Conservation (phyloP, 2,797 vertebrate species). For the Lutjanus argentimaculatus region DNA sequence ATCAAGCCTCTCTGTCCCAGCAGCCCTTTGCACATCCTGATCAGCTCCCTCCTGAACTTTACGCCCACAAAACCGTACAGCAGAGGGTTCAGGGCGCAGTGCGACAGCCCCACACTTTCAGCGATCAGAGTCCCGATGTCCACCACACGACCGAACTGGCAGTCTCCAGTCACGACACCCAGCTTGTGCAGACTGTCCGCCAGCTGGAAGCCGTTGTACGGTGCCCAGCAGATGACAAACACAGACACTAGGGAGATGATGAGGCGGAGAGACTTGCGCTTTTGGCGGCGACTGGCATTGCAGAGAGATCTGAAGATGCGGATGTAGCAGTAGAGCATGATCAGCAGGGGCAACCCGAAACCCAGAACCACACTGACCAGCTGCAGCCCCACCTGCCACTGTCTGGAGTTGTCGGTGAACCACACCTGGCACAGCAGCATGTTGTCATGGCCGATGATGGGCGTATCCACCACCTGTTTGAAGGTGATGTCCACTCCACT, state of each 20-base stretch:
- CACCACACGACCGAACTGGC: conserved; percentile 72
- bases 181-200: conserved; percentile 80
- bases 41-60: conserved; percentile 88
- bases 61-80: conserved; percentile 89
- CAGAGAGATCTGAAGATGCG: conserved; percentile 86
- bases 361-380: conserved; percentile 82
- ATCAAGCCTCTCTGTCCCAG: conserved; percentile 68
- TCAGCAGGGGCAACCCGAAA: conserved; percentile 85
- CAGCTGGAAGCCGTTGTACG: conserved; percentile 86
- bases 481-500: conserved; percentile 83
- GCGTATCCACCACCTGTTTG: conserved; percentile 61
- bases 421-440: conserved; percentile 69
- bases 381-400: conserved; percentile 82
- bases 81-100: conserved; percentile 90
- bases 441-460: accelerated
- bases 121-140: conserved; percentile 85
- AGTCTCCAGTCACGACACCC: conserved; percentile 62
- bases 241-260: conserved; percentile 85
- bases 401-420: conserved; percentile 59
- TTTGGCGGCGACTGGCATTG: conserved; percentile 80
- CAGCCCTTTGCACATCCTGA: conserved; percentile 79
- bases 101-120: conserved; percentile 85
- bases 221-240: conserved; percentile 89
- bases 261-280: conserved; percentile 84
- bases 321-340: conserved; percentile 90